Percentiles rank a stretch among this genome's conserved stretches.
phyloP scores from a whole-genome alignment of 2,888 invertebrate genomes.

The Serripes groenlandicus region DNA sequence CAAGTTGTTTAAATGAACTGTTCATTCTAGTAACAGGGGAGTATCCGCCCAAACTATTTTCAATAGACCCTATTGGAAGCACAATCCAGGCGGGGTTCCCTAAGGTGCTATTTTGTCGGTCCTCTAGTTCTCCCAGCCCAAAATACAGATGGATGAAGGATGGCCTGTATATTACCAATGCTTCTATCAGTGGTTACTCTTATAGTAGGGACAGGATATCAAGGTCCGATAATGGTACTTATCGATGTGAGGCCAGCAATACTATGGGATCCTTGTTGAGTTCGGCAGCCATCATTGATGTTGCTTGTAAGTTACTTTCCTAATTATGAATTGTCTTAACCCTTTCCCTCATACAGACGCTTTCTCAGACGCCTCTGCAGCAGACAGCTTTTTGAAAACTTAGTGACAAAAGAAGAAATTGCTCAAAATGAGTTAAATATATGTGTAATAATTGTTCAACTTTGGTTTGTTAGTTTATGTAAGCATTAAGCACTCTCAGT shows the following conservation, averaged over 20 bases:
- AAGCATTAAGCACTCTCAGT: too few relatives aligned
- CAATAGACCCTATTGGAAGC: slow-evolving; percentile 39
- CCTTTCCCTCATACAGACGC: too few relatives aligned
- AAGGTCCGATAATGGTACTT: slow-evolving; percentile 94
- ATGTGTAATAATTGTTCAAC: too few relatives aligned
- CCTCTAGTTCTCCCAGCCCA: slow-evolving; percentile 96
- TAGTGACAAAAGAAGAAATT: too few relatives aligned
- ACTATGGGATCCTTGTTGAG: slow-evolving; percentile 97
- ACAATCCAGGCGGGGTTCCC: slow-evolving; percentile 91
- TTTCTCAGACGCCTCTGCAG: too few relatives aligned
- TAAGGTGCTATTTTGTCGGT: slow-evolving; percentile 97
- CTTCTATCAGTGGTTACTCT: slow-evolving; percentile 87
- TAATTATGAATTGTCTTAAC: too few relatives aligned
- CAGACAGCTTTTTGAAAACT: too few relatives aligned
- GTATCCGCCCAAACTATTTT: slow-evolving; percentile 61
- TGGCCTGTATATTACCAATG: slow-evolving; percentile 92
- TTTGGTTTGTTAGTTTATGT: too few relatives aligned
- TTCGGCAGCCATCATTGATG: slow-evolving; percentile 94
- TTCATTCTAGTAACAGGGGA: too few relatives aligned
- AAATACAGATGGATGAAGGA: slow-evolving; percentile 97
- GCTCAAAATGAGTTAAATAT: too few relatives aligned
- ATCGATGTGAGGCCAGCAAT: slow-evolving; percentile 97
- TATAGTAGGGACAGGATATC: slow-evolving; percentile 91
- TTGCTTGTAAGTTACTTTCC: slow-evolving; percentile 94
- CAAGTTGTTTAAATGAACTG: too few relatives aligned